These are phyloP conservation scores for Mesochorus sp. DNA, from an alignment of 2,888 invertebrate genomes.

Conservation along the genomic window DNA sequence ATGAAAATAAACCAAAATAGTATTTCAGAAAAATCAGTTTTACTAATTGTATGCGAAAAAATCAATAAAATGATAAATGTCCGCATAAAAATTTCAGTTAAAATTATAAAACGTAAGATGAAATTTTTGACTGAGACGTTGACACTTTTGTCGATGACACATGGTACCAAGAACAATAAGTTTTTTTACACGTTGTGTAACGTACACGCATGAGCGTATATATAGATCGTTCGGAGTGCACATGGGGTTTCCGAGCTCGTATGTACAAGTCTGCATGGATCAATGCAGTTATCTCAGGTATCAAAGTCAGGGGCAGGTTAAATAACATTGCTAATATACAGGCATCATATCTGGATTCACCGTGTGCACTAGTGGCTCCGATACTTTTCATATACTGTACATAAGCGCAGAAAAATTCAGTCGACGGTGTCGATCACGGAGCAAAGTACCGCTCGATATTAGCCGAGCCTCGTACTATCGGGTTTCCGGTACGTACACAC, in stretches of 20 bases:
- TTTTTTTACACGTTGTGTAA: not conserved
- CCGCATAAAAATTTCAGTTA: too few relatives aligned
- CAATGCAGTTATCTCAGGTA: conserved; percentile 18
- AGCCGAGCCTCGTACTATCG: conserved; percentile 46
- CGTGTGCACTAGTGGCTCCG: not conserved
- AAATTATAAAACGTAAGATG: too few relatives aligned
- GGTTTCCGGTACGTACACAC: conserved; percentile 51
- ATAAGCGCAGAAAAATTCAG: conserved; percentile 5
- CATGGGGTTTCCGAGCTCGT: not conserved
- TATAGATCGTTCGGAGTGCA: not conserved
- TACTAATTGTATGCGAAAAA: too few relatives aligned
- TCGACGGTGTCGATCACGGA: conserved; percentile 52
- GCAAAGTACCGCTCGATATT: conserved; percentile 62
- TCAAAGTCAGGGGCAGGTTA: conserved; percentile 46
- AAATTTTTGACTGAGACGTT: too few relatives aligned
- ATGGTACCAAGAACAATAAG: too few relatives aligned
- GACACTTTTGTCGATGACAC: too few relatives aligned
- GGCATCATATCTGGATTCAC: conserved; percentile 1
- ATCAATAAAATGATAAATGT: too few relatives aligned
- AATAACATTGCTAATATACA: not conserved
- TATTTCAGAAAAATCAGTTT: too few relatives aligned
- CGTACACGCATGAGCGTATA: not conserved
- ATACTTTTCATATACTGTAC: not conserved
- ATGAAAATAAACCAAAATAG: too few relatives aligned
- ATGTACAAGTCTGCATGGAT: conserved; percentile 18